Conservation (phyloP, 2,888 invertebrate genomes). For the Atethmia centrago region DNA sequence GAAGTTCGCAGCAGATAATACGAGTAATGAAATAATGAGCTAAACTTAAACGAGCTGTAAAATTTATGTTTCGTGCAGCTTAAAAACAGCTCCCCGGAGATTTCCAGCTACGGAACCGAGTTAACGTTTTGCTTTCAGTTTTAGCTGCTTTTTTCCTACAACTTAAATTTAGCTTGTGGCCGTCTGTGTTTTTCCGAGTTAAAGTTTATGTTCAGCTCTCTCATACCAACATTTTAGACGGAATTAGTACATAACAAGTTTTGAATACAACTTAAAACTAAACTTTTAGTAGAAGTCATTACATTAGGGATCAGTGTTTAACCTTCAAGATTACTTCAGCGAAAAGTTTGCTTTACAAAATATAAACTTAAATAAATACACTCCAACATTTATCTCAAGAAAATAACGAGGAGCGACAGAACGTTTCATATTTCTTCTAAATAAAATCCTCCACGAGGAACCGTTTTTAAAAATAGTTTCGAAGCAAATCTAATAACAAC, state of each 20-base stretch:
- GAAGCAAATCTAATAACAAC: slow-evolving; percentile 77
- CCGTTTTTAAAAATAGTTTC: slow-evolving; percentile 70
- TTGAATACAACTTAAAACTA: slow-evolving; percentile 44
- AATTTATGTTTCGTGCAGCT: slow-evolving; percentile 89
- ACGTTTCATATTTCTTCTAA: slow-evolving; percentile 65
- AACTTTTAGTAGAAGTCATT: slow-evolving; percentile 37
- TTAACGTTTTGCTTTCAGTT: slow-evolving; percentile 83
- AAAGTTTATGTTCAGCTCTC: slow-evolving; percentile 72
- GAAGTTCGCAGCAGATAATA: slow-evolving; percentile 77
- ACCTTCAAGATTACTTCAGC: slow-evolving; percentile 13
- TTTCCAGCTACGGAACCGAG: slow-evolving; percentile 82
- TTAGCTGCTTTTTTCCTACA: slow-evolving; percentile 78
- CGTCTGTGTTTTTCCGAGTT: slow-evolving; percentile 77
- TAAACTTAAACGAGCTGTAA: slow-evolving; percentile 88
- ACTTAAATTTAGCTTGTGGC: slow-evolving; percentile 81
- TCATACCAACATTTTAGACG: slow-evolving; percentile 64
- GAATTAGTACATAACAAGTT: slow-evolving; percentile 53
- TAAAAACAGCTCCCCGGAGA: slow-evolving; percentile 87
- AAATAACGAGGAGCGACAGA: slow-evolving; percentile 50
- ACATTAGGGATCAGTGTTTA: slow-evolving; percentile 12
- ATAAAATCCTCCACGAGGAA: slow-evolving; percentile 61
- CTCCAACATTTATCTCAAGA: slow-evolving; percentile 31
- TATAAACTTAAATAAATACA: slow-evolving; percentile 38
- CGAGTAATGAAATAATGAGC: slow-evolving; percentile 88
- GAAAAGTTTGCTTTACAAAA: slow-evolving; percentile 27